These are phyloP conservation scores for Trachelus iudaicus DNA, from an alignment of 2,888 invertebrate genomes.

Conservation along the genomic window DNA sequence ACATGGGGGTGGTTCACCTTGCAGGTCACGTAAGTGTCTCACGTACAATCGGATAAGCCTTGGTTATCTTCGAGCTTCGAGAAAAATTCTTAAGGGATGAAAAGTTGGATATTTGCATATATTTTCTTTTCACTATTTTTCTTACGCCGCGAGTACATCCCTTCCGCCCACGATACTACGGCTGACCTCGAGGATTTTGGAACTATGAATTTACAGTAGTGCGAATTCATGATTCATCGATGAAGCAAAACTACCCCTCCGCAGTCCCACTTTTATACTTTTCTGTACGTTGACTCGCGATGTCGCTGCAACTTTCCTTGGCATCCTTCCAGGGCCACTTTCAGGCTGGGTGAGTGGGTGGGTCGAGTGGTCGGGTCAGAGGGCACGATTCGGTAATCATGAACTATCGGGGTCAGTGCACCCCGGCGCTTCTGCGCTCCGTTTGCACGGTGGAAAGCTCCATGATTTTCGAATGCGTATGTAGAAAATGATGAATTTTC, in stretches of 20 bases:
- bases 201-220: not conserved
- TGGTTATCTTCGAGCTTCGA: not conserved
- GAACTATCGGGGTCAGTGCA: conserved; percentile 39
- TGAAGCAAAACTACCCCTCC: not conserved
- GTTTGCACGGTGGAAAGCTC: not conserved
- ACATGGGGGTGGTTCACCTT: not conserved
- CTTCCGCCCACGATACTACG: not conserved
- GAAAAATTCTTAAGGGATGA: not conserved
- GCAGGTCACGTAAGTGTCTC: not conserved
- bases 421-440: conserved; percentile 31
- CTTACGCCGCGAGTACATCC: not conserved
- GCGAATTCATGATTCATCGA: not conserved
- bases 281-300: conserved; percentile 12
- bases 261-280: not conserved
- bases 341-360: not conserved
- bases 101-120: not conserved
- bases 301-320: conserved; percentile 47
- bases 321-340: conserved; percentile 43
- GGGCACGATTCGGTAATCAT: conserved; percentile 45
- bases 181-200: not conserved
- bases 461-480: not conserved
- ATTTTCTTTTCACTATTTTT: not conserved
- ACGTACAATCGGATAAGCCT: not conserved
- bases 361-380: not conserved
- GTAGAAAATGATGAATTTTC: not conserved